phyloP scores from a whole-genome alignment of 2,888 invertebrate genomes.

The Helobdella robusta region DNA sequence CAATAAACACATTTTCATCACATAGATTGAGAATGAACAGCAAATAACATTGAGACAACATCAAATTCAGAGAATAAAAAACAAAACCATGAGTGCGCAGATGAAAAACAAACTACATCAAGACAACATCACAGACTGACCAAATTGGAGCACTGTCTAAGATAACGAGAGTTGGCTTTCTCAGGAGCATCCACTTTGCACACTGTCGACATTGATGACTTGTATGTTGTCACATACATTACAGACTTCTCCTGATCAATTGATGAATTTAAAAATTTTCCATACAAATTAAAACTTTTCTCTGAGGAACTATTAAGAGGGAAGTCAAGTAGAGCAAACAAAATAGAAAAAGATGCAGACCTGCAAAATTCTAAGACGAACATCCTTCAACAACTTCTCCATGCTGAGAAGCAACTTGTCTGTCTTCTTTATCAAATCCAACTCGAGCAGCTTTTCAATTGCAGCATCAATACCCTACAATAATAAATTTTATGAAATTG shows the following conservation, averaged over 20 bases:
- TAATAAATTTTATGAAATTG: no score
- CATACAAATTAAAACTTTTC: no score
- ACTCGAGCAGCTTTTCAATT: conserved; percentile 23
- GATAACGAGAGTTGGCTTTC: neutral
- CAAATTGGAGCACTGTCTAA: conserved; percentile 13
- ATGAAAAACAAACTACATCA: no score
- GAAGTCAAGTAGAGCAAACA: no score
- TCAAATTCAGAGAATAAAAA: neutral
- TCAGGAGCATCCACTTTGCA: conserved; percentile 5
- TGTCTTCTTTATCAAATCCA: conserved; percentile 14
- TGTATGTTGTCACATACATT: conserved; percentile 15
- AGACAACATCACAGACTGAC: neutral
- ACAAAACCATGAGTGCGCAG: neutral
- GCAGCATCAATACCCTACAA: conserved; percentile 17
- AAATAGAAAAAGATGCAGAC: no score
- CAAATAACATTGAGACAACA: neutral
- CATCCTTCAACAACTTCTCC: conserved; percentile 13
- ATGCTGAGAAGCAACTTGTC: conserved; percentile 23
- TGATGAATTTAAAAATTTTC: neutral
- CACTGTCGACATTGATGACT: conserved; percentile 9
- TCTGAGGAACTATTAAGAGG: neutral
- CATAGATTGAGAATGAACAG: no score
- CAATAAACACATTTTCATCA: no score
- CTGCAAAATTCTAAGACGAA: conserved; percentile 16
- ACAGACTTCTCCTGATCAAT: conserved; percentile 10